Base-by-base conservation (phyloP, 1,140 invertebrate genomes). In the Asbolus verrucosus region DNA sequence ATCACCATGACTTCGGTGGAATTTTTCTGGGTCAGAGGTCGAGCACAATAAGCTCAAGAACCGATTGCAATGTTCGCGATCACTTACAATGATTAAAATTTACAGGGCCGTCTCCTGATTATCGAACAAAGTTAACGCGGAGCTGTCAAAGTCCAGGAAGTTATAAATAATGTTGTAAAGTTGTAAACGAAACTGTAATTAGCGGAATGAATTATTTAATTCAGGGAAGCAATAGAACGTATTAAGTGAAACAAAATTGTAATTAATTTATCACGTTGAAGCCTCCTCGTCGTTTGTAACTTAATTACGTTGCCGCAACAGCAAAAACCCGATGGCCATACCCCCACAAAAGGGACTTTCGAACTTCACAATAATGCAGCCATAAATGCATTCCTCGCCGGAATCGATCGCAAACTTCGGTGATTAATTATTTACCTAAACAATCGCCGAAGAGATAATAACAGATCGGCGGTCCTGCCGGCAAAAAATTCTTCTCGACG, bases 381-480 rank as follows among this genome's bases (percentile, higher is more conserved):
- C 8, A 27, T 3, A 27, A 8, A 27, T 27, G 24, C 24, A 27
- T 27, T 27, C 24, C 24, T 3, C 24, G 24, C n/a, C 14, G 6
- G 19, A 43, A 2, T 46, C 16, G 41, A 18, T 1, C 1, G n/a
- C 14, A 2, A 46, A 39, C 13, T 39, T 39, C 41, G 41, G 19
- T 46, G 41, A 46, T 46, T 46, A 46, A 46, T 46, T 19, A 19
- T 46, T 16, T 19, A 46, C 18, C 38, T 18, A 19, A 19, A 46
- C 41, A 46, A n/a, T 46, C 41, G 16, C 9, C 41, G 41, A 21
- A 16, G 16, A 18, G 41, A 46, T 46, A 39, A 39, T 39, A 39
- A 15, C 38, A 13, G 38, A 39, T 39, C 16, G 38, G 14, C 16
- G 38, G 11, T 11, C 14, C 38, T 39, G 41, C 41, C 15, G 41